phyloP scores from a whole-genome alignment of 2,888 invertebrate genomes.

The Reticulitermes lucifugus region DNA sequence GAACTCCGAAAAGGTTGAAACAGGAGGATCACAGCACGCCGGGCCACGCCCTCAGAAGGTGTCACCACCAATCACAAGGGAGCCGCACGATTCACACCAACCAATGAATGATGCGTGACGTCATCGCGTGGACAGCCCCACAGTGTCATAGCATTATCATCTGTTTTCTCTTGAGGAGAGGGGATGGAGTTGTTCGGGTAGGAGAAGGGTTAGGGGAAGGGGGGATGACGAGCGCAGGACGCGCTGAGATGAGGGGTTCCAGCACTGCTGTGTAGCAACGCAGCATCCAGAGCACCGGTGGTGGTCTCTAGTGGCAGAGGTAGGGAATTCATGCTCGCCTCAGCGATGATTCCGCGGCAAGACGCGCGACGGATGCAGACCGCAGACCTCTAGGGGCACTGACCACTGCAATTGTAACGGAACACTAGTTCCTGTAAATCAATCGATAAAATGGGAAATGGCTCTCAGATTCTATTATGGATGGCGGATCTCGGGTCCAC shows the following conservation, averaged over 20 bases:
- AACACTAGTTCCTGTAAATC: too few species aligned
- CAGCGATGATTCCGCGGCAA: slow-evolving; percentile 39
- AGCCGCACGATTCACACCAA: slow-evolving; percentile 52
- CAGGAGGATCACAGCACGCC: slow-evolving; percentile 43
- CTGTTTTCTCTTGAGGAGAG: slow-evolving; percentile 44
- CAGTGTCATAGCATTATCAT: slow-evolving; percentile 54
- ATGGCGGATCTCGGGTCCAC: too few species aligned
- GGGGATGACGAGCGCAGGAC: neutral
- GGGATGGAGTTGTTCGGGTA: slow-evolving; percentile 33
- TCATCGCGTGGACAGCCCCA: slow-evolving; percentile 50
- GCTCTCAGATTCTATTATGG: too few species aligned
- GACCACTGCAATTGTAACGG: too few species aligned
- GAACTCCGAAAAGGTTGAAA: slow-evolving; percentile 33
- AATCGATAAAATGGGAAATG: too few species aligned
- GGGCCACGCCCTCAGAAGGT: slow-evolving; percentile 44
- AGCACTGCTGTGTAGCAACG: slow-evolving; percentile 29
- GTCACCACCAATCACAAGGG: slow-evolving; percentile 58
- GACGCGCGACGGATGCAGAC: neutral
- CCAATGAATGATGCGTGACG: slow-evolving; percentile 56
- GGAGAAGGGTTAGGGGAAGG: neutral
- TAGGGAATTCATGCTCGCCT: slow-evolving; percentile 49
- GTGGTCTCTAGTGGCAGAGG: slow-evolving; percentile 61
- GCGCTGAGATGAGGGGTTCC: slow-evolving; percentile 7
- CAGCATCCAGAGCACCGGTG: slow-evolving; percentile 55
- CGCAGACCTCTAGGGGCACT: neutral